Percentiles rank a stretch among this genome's conserved stretches.
Evolutionary conservation across 2,113 vertebrate species (phyloP).

Genomic region (Onychorhynchus coronatus): DNA sequence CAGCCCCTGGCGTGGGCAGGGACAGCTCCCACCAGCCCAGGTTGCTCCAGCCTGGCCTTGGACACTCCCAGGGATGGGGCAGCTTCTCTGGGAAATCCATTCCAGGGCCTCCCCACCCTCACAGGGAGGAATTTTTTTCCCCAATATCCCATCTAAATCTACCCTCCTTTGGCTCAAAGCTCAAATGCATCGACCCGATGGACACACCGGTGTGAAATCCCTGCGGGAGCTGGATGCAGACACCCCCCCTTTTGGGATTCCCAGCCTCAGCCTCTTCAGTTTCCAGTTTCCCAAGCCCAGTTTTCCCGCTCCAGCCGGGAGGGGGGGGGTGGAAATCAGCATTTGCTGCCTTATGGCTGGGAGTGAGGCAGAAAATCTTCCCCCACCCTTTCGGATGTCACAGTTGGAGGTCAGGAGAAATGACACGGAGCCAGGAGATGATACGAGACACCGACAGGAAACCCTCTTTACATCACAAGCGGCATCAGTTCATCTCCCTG

Average conservation of each 20-base stretch:
- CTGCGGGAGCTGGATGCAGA: accelerated
- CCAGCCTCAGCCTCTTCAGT: not conserved
- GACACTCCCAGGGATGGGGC: not conserved
- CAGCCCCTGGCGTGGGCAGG: not conserved
- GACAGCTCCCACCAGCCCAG: not conserved
- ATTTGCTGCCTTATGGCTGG: not conserved
- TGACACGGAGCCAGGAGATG: not conserved
- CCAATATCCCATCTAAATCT: not conserved
- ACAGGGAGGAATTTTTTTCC: not conserved
- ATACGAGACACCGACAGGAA: accelerated
- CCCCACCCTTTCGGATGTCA: not conserved
- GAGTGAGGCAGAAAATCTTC: not conserved
- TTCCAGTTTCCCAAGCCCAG: not conserved
- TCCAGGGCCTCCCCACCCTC: not conserved
- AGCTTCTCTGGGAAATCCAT: not conserved
- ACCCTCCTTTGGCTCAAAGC: not conserved
- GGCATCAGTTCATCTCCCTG: not conserved
- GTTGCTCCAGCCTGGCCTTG: not conserved
- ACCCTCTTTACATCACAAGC: not conserved
- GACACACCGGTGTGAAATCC: accelerated
- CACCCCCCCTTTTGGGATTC: no score
- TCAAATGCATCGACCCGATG: not conserved
- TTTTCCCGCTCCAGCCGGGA: not conserved
- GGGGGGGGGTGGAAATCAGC: accelerated
- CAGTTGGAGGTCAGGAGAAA: not conserved